Evolutionary conservation across 2,888 invertebrate genomes (phyloP).

Genomic region (Holacanthella duospinosa): DNA sequence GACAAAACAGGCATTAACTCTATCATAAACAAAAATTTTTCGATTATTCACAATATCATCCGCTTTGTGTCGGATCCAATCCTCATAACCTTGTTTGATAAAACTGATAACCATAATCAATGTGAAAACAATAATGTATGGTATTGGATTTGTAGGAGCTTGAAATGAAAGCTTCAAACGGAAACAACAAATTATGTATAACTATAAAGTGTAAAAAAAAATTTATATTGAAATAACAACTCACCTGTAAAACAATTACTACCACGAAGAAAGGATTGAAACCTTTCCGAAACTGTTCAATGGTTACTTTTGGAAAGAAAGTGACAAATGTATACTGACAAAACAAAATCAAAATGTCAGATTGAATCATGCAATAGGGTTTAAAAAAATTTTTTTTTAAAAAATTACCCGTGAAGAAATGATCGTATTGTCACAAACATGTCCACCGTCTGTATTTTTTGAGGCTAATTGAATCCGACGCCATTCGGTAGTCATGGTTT

Average conservation of each 20-base stretch:
- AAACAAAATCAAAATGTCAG: not conserved
- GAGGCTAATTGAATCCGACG: too few species aligned
- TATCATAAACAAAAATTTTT: constrained; percentile 45
- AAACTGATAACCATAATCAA: constrained; percentile 46
- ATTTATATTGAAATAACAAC: not conserved
- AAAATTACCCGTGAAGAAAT: too few species aligned
- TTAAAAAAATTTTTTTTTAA: too few species aligned
- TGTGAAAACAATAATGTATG: constrained; percentile 16
- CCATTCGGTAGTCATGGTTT: too few species aligned
- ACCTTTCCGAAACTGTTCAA: not conserved
- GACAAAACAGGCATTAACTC: constrained; percentile 2
- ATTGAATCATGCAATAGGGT: not conserved
- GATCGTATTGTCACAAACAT: too few species aligned
- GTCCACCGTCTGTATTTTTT: too few species aligned
- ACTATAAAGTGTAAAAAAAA: not conserved
- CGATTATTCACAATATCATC: constrained; percentile 65
- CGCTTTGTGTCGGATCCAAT: constrained; percentile 59
- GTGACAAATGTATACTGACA: not conserved
- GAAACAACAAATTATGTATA: not conserved
- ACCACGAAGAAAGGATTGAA: not conserved
- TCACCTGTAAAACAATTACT: not conserved
- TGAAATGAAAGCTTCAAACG: constrained; percentile 38
- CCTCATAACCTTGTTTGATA: constrained; percentile 73
- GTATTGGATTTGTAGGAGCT: constrained; percentile 62
- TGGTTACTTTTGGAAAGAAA: not conserved